phyloP scores from a whole-genome alignment of 2,797 vertebrate species.

The Chrosomus eos region DNA sequence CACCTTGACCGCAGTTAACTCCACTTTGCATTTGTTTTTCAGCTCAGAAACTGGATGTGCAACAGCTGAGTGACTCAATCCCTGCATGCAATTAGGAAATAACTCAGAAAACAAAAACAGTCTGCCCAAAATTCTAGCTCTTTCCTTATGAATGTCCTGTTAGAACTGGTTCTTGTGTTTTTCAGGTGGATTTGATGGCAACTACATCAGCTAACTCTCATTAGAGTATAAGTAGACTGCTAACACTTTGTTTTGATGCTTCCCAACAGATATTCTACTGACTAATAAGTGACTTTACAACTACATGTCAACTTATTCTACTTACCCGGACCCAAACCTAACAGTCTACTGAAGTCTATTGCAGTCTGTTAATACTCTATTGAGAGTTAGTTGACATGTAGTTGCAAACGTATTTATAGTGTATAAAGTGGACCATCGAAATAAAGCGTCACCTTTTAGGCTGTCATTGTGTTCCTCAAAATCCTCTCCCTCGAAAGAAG shows the following conservation, averaged over 20 bases:
- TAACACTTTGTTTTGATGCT: neutral
- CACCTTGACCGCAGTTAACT: slow-evolving; percentile 12
- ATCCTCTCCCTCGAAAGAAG: neutral
- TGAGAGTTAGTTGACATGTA: neutral
- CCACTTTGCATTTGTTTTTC: slow-evolving; percentile 31
- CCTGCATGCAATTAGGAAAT: slow-evolving; percentile 28
- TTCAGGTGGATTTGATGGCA: neutral
- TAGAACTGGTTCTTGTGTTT: neutral
- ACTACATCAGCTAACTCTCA: neutral
- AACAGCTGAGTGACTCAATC: slow-evolving; percentile 30
- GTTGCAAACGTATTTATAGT: neutral
- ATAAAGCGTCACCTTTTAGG: no score
- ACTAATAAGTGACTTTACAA: neutral
- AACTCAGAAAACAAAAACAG: slow-evolving; percentile 32
- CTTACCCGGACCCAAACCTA: neutral
- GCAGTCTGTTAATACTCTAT: neutral
- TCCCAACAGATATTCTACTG: neutral
- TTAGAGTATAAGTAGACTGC: neutral
- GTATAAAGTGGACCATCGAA: no score
- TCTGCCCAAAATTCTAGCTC: neutral
- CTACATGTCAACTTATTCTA: neutral
- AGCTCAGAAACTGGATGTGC: neutral
- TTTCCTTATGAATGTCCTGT: slow-evolving; percentile 3
- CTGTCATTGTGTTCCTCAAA: neutral
- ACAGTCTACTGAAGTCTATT: neutral